Conservation (phyloP, 2,113 vertebrate genomes). For the Archocentrus centrarchus region DNA sequence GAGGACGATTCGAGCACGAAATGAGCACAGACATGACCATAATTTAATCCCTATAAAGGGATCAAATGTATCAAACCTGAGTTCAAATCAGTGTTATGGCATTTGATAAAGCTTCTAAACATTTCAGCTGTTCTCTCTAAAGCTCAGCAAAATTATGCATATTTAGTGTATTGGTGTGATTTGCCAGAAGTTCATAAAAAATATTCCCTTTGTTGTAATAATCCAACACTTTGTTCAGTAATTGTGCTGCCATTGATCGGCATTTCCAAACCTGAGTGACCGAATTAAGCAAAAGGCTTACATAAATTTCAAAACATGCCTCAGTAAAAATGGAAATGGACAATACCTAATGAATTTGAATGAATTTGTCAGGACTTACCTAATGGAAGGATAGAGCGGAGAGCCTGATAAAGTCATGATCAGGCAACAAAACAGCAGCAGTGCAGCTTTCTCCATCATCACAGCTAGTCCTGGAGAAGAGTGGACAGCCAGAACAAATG, state of each 20-base stretch:
- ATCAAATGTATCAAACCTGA: background rate
- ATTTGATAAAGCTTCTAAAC: background rate
- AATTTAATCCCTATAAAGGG: background rate
- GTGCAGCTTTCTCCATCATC: constrained; percentile 85
- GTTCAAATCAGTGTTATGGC: background rate
- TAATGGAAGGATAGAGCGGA: constrained; percentile 84
- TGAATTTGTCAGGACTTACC: constrained; percentile 78
- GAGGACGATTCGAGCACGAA: background rate
- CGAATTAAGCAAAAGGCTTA: background rate
- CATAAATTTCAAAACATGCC: constrained; percentile 1
- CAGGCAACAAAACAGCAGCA: constrained; percentile 87
- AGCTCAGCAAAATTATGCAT: background rate
- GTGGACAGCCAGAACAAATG: constrained; percentile 49
- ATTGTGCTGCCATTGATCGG: background rate
- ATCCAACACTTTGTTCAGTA: background rate
- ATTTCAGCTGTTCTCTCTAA: background rate
- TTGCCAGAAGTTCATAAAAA: background rate
- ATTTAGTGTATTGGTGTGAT: background rate
- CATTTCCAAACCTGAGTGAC: background rate
- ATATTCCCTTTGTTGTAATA: background rate
- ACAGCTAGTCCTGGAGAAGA: constrained; percentile 59
- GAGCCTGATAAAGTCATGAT: constrained; percentile 81
- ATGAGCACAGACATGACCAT: fast-evolving
- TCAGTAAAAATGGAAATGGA: background rate
- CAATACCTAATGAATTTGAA: background rate